phyloP scores from a whole-genome alignment of 64 coral and sea anemone genomes.

The Acropora yongei region DNA sequence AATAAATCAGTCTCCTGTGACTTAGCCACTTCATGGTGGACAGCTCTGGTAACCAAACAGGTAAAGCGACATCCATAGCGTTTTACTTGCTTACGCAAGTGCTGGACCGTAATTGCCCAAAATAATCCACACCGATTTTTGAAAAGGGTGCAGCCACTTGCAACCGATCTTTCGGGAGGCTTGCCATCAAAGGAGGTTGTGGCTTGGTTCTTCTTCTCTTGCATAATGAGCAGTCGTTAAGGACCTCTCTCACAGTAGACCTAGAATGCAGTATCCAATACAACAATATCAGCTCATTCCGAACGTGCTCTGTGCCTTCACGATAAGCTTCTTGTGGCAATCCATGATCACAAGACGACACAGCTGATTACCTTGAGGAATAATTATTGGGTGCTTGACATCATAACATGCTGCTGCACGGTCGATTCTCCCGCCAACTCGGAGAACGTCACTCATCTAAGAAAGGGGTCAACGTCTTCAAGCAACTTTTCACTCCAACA shows the following conservation, averaged over 20 bases:
- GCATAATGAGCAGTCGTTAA: conserved; percentile 34
- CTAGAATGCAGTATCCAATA: conserved; percentile 44
- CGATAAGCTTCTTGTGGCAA: conserved; percentile 15
- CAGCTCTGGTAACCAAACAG: too few relatives aligned
- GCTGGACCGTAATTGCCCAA: too few relatives aligned
- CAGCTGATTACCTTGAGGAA: background rate
- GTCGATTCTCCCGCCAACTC: conserved; percentile 33
- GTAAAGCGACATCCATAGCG: too few relatives aligned
- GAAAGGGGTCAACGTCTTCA: background rate
- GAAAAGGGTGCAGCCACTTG: conserved; percentile 3
- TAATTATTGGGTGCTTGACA: conserved; percentile 11
- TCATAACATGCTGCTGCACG: background rate
- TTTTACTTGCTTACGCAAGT: too few relatives aligned
- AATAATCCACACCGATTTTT: too few relatives aligned
- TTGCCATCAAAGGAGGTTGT: conserved; percentile 40
- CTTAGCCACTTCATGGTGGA: too few relatives aligned
- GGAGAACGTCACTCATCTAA: background rate
- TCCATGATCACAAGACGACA: conserved; percentile 24
- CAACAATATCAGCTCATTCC: background rate
- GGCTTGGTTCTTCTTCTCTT: conserved; percentile 31
- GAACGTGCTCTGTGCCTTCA: conserved; percentile 39
- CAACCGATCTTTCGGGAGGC: background rate
- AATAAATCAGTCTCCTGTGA: too few relatives aligned
- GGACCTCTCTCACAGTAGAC: background rate
- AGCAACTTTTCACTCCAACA: background rate